These are phyloP conservation scores for Didymodactylos carnosus DNA, from an alignment of 2,888 invertebrate genomes.

Conservation along the genomic window DNA sequence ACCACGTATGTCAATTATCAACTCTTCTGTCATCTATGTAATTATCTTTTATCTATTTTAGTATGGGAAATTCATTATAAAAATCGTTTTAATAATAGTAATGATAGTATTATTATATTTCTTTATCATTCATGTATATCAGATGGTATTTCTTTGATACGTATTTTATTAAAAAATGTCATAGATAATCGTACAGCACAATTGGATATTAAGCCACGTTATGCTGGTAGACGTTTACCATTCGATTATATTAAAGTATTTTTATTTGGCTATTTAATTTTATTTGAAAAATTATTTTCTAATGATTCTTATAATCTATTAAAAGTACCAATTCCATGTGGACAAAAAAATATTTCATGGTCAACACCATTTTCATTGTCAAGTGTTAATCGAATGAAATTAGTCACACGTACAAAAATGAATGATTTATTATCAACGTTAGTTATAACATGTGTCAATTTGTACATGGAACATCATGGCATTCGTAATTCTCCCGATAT, in stretches of 20 bases:
- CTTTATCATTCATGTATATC: conserved; percentile 7
- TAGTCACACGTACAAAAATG: conserved; percentile 10
- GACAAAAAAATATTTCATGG: neutral
- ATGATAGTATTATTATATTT: conserved; percentile 1
- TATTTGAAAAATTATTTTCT: neutral
- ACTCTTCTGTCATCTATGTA: too few relatives aligned
- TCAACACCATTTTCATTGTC: conserved; percentile 11
- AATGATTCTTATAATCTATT: too few relatives aligned
- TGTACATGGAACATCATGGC: neutral
- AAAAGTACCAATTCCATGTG: too few relatives aligned
- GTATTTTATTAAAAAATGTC: conserved; percentile 8
- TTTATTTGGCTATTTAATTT: neutral
- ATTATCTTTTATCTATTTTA: too few relatives aligned
- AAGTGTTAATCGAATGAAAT: conserved; percentile 6
- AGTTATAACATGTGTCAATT: neutral
- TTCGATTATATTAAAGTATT: neutral
- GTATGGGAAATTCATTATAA: neutral
- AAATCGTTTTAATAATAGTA: neutral
- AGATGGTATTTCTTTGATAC: conserved; percentile 4
- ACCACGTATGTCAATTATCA: too few relatives aligned
- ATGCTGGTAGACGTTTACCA: neutral
- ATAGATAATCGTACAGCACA: conserved; percentile 11
- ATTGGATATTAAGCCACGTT: conserved; percentile 11
- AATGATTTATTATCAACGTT: conserved; percentile 4
- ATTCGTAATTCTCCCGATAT: neutral